Percentiles rank a stretch among this genome's conserved stretches.
Evolutionary conservation across 2,113 vertebrate species (phyloP).

Genomic region (Scytalopus superciliaris): DNA sequence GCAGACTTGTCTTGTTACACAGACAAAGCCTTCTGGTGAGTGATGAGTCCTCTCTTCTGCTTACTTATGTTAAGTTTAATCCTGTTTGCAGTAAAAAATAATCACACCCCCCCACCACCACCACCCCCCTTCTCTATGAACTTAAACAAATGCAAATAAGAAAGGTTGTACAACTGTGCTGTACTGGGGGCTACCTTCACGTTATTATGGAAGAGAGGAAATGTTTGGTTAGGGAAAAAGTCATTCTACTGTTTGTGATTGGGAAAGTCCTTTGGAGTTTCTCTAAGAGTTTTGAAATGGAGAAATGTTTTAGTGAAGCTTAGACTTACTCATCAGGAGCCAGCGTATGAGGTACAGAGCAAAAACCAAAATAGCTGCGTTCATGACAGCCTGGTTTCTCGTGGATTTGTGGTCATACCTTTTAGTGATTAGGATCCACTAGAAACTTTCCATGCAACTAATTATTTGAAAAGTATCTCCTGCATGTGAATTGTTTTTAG

Average conservation of each 20-base stretch:
- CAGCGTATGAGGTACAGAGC: background rate
- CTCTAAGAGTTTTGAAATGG: background rate
- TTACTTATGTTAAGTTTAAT: background rate
- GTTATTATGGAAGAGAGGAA: background rate
- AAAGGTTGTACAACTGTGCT: fast-evolving
- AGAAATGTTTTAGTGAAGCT: background rate
- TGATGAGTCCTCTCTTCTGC: background rate
- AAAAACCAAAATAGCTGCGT: background rate
- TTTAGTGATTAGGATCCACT: background rate
- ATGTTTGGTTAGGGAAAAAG: background rate
- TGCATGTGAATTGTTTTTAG: background rate
- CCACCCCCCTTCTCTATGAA: background rate
- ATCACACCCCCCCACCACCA: too few species aligned
- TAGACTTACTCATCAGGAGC: background rate
- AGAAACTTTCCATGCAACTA: background rate
- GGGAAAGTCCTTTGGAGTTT: background rate
- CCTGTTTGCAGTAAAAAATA: background rate
- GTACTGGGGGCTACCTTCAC: background rate
- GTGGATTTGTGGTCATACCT: background rate
- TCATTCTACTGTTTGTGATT: background rate
- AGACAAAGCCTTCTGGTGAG: constrained; percentile 77
- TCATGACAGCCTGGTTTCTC: background rate
- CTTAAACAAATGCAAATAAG: background rate
- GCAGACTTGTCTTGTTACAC: constrained; percentile 60
- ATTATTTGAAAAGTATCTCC: background rate